Base-by-base conservation (phyloP, 2,797 vertebrate species). In the Distichodus sexfasciatus region DNA sequence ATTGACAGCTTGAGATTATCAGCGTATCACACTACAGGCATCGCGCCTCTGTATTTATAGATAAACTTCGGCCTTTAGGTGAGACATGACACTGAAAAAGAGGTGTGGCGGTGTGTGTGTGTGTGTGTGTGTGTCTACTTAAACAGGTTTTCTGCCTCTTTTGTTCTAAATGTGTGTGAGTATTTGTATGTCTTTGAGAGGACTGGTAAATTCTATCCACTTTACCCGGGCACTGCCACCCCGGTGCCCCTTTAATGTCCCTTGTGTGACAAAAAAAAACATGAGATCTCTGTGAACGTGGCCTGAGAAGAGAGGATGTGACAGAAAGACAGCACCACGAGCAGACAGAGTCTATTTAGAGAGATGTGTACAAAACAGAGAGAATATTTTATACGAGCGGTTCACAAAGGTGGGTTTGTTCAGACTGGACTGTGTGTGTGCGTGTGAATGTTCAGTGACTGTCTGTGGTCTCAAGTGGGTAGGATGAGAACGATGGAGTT, bases 401-500 rank as follows among this genome's bases (percentile, higher is more conserved):
- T 38, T 47, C 9, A 64, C 14, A 65, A 41, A 48, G 44, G 44
- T 19, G 12, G 24, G 21, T 43, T 15, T 43, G 69, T 70, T 24
- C 21, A 41, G 24, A n/a, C n/a, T n/a, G n/a, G n/a, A n/a, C n/a
- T n/a, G 53, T 51, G 43, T 44, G 19, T 68, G 23, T 66, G 26
- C 3, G 51, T 29, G 48, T 43, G 28, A 31, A n/a, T n/a, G n/a
- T n/a, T n/a, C n/a, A n/a, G n/a, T n/a, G n/a, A n/a, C n/a, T n/a
- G n/a, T n/a, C n/a, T n/a, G n/a, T n/a, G n/a, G n/a, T n/a, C n/a
- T n/a, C n/a, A n/a, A 17, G 36, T 41, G 58, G 53, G 21, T 53
- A 51, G 38, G 11, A 50, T 28, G 19, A 14, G 9, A 61, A 38
- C 38, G 17, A 24, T 55, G 3, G 0, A 40, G 46, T 91, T 90